Evolutionary conservation across 1,140 invertebrate species (phyloP).

Genomic region (Drosophila obscura): DNA sequence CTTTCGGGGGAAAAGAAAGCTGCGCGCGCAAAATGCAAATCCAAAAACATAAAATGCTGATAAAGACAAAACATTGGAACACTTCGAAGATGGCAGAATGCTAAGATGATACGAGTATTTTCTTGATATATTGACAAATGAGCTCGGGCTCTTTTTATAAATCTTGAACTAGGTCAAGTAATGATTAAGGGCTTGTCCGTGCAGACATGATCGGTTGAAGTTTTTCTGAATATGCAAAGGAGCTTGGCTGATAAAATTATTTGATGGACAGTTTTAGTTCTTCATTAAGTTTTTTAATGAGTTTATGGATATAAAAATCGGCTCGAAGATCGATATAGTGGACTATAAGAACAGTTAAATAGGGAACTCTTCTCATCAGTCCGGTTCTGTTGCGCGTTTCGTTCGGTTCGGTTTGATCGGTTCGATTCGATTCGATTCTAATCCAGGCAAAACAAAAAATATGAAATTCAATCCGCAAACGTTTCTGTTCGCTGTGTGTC

Average conservation of each 20-base stretch:
- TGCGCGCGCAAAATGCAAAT: neutral
- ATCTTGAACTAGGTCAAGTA: conserved; percentile 57
- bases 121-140: conserved; percentile 66
- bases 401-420: conserved; percentile 51
- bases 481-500: conserved; percentile 17
- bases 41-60: conserved; percentile 41
- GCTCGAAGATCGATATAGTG: conserved; percentile 19
- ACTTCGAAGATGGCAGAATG: conserved; percentile 24
- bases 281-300: conserved; percentile 52
- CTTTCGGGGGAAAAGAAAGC: conserved; percentile 35
- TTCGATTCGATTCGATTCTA: too few relatives aligned
- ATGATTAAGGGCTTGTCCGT: conserved; percentile 49
- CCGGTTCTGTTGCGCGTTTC: conserved; percentile 44
- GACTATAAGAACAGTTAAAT: conserved; percentile 70
- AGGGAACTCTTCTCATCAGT: conserved; percentile 41
- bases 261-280: conserved; percentile 60
- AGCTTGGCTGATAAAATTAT: conserved; percentile 54
- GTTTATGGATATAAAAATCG: conserved; percentile 29
- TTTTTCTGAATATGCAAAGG: conserved; percentile 50
- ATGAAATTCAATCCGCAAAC: conserved; percentile 54
- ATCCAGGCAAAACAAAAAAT: neutral
- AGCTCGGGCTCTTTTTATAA: conserved; percentile 30
- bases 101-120: conserved; percentile 24
- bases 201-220: conserved; percentile 1
- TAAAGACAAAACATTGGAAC: conserved; percentile 41